These are phyloP conservation scores for Cololabis saira DNA, from an alignment of 2,113 vertebrate genomes.

Conservation along the genomic window DNA sequence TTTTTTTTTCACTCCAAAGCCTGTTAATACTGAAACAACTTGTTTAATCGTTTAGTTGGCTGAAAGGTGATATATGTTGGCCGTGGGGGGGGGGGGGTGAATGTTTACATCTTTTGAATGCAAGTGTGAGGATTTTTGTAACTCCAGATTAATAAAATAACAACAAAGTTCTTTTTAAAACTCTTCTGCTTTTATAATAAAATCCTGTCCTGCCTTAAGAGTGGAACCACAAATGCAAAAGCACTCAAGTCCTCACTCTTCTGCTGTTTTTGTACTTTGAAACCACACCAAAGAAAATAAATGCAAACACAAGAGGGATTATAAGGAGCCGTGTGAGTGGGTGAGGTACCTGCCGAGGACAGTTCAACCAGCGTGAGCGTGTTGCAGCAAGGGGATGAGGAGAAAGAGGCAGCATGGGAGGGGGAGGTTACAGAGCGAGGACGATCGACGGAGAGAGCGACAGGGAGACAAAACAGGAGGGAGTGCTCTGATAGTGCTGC, in stretches of 20 bases:
- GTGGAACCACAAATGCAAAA: slow-evolving; percentile 1
- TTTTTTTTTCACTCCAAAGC: too few species aligned
- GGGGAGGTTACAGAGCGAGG: neutral
- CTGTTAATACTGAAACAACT: too few species aligned
- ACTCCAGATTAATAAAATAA: neutral
- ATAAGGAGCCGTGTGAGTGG: slow-evolving; percentile 37
- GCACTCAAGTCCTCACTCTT: neutral
- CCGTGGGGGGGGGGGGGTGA: too few species aligned
- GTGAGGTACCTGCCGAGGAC: slow-evolving; percentile 43
- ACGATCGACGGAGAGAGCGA: slow-evolving; percentile 8
- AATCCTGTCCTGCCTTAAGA: neutral
- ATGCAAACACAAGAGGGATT: slow-evolving; percentile 34
- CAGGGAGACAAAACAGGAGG: slow-evolving; percentile 32
- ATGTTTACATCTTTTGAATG: too few species aligned
- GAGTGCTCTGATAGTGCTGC: slow-evolving; percentile 46
- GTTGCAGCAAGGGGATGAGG: slow-evolving; percentile 42
- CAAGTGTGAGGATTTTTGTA: neutral
- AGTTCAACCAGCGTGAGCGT: slow-evolving; percentile 50
- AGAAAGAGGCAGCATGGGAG: slow-evolving; percentile 11
- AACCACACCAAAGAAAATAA: slow-evolving; percentile 38
- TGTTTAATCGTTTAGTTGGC: too few species aligned
- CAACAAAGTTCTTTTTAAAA: neutral
- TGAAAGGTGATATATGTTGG: too few species aligned
- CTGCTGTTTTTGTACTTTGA: slow-evolving; percentile 17
- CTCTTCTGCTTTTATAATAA: neutral